Percentiles rank a stretch among this genome's conserved stretches.
Conservation (phyloP, 2,888 invertebrate genomes). For the Rapana venosa region DNA sequence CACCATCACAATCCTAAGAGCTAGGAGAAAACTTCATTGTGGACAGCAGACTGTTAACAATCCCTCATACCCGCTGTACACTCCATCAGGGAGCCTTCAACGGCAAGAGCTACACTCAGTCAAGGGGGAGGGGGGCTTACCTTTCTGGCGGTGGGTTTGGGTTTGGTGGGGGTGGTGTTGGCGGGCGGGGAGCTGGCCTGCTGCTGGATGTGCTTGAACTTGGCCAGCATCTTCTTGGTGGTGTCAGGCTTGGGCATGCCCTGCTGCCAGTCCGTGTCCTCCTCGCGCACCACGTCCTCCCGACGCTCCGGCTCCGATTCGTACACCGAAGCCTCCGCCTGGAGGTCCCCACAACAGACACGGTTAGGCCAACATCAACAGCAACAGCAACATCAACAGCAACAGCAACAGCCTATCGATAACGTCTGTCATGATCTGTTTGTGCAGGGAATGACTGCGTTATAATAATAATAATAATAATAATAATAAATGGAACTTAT, state of each 20-base stretch:
- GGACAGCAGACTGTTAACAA: no score
- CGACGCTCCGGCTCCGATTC: constrained; percentile 66
- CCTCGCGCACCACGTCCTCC: constrained; percentile 79
- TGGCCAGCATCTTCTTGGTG: constrained; percentile 88
- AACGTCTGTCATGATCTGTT: no score
- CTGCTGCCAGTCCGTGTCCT: constrained; percentile 71
- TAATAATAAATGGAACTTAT: no score
- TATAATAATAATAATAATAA: no score
- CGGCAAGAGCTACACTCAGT: no score
- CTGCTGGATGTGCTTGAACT: constrained; percentile 88
- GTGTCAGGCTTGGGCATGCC: constrained; percentile 83
- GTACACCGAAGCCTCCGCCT: constrained; percentile 56
- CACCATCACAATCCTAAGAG: no score
- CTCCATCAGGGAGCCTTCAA: no score
- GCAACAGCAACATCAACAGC: background rate
- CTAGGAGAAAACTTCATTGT: no score
- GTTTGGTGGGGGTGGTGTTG: constrained; percentile 59
- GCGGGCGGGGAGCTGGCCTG: constrained; percentile 61
- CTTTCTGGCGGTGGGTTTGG: constrained; percentile 60
- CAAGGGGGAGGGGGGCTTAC: constrained; percentile 49
- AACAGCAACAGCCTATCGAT: no score
- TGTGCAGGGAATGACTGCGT: no score
- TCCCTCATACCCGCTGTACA: no score
- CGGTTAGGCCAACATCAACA: background rate
- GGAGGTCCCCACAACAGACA: background rate